Evolutionary conservation across 53 echinoderm and acorn worm genomes (phyloP), one percentile per base, ranked within the genome.

Genomic region (Temnopleurus reevesii): DNA sequence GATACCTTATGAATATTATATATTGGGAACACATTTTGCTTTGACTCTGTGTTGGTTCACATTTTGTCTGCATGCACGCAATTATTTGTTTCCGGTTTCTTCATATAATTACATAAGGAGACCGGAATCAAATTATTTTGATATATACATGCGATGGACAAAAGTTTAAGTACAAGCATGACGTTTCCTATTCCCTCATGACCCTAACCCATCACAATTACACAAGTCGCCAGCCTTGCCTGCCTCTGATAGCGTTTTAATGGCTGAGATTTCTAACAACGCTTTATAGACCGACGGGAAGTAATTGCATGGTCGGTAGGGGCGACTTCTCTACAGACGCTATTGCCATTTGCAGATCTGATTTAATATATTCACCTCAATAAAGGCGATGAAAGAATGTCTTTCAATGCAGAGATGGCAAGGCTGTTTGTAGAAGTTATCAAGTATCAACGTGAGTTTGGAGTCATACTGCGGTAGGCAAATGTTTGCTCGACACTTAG

Each of bases 281-380:
- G 71, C 21, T 71, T n/a, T 36, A 71, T 41, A 41, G 19, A 41
- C 41, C 41, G 21, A 36, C 0, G 38, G 41, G 23, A 5, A n/a
- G 41, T 71, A 71, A 71, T 71, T 71, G 41, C 41, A 10, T 71
- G 38, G 71, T 71, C 7, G 41, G 71, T 71, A 71, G 23, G 41
- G 38, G 41, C 19, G 71, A 71, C 23, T 71, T 41, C 12, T 35
- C 71, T 21, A 71, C 71, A 71, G 36, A 71, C 71, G 71, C 71
- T 71, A 38, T 71, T 21, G 23, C 21, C 71, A 41, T 71, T 71
- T 43, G 27, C 71, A 38, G n/a, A 18, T 41, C 23, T 71, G 71
- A 71, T 71, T 71, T 41, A 71, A 71, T 71, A 71, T 71, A 71
- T 71, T 71, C 41, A 36, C 24, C 19, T 41, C 71, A 71, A 71